Conservation (phyloP, 2,888 invertebrate species). For the Mimachlamys varia region DNA sequence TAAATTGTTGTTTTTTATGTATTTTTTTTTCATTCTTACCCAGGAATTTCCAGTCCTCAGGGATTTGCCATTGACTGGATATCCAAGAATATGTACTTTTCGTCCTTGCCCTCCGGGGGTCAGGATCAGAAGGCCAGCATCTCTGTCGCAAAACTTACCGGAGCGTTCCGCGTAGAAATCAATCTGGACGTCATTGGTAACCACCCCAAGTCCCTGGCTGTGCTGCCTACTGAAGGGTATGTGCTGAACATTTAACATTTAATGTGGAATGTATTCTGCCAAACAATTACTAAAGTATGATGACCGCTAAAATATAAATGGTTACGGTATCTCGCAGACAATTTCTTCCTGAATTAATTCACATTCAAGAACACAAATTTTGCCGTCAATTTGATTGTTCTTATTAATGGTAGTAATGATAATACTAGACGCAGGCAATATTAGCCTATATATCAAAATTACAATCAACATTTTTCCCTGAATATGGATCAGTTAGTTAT, state of each 20-base stretch:
- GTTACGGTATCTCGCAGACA: too few species aligned
- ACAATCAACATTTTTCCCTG: too few species aligned
- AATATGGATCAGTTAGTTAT: too few species aligned
- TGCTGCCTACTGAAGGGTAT: constrained; percentile 86
- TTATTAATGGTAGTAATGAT: too few species aligned
- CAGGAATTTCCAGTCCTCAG: constrained; percentile 82
- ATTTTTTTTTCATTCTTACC: background rate
- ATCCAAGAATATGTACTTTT: constrained; percentile 89
- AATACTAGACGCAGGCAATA: too few species aligned
- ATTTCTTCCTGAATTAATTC: too few species aligned
- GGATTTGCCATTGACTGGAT: constrained; percentile 93
- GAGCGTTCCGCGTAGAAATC: constrained; percentile 86
- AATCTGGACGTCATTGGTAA: constrained; percentile 73
- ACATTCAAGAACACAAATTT: too few species aligned
- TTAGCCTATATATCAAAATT: too few species aligned
- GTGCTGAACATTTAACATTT: constrained; percentile 36
- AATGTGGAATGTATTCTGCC: too few species aligned
- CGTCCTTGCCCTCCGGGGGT: constrained; percentile 82
- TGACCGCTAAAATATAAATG: too few species aligned
- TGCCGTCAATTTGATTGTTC: too few species aligned
- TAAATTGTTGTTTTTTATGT: background rate
- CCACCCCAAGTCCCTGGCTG: constrained; percentile 85
- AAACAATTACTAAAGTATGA: too few species aligned
- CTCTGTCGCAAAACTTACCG: constrained; percentile 88
- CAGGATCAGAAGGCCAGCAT: constrained; percentile 83